Evolutionary conservation across 2,888 invertebrate genomes (phyloP).

Genomic region (Thysanoteuthis rhombus): DNA sequence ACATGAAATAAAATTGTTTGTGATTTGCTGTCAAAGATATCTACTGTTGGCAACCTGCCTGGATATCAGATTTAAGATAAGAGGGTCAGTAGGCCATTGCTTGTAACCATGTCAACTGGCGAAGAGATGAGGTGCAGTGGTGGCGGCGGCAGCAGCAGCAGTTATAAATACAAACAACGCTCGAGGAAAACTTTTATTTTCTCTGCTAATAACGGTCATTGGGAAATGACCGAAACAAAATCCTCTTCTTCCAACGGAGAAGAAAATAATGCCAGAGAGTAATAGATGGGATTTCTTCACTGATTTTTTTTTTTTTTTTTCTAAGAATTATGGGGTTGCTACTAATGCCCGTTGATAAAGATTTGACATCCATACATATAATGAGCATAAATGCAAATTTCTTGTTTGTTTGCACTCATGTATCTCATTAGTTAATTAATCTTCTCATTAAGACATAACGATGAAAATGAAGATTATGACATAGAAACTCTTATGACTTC

Average conservation of each 20-base stretch:
- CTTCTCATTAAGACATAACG: no score
- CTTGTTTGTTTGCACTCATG: no score
- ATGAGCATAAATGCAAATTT: no score
- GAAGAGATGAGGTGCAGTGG: not conserved
- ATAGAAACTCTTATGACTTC: no score
- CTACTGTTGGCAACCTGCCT: conserved; percentile 26
- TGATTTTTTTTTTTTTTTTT: not conserved
- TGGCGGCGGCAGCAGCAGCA: not conserved
- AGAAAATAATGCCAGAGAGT: not conserved
- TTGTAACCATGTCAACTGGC: conserved; percentile 17
- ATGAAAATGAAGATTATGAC: no score
- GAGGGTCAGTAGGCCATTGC: conserved; percentile 30
- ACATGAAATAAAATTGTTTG: conserved; percentile 30
- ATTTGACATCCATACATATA: not conserved
- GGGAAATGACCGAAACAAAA: not conserved
- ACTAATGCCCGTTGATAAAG: not conserved
- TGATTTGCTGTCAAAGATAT: conserved; percentile 31
- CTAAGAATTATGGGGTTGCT: not conserved
- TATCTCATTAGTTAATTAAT: no score
- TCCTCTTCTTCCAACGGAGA: not conserved
- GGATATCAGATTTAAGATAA: conserved; percentile 30
- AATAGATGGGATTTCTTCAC: not conserved
- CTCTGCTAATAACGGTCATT: not conserved
- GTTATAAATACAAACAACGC: not conserved
- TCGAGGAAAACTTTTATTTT: not conserved